phyloP scores from a whole-genome alignment of 2,888 invertebrate species.

The Drosophila colorata region DNA sequence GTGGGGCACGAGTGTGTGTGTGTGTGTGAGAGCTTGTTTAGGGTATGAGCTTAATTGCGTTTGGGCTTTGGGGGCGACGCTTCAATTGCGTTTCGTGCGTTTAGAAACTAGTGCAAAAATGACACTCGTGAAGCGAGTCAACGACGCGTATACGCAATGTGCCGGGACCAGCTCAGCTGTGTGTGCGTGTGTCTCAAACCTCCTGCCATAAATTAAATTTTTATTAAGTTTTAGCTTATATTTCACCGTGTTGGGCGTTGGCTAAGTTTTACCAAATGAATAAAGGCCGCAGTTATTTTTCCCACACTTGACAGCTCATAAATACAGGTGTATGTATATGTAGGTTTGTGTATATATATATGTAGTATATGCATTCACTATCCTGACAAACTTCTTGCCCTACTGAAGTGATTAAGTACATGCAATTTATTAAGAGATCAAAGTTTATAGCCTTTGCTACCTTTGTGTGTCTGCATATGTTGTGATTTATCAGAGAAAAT shows the following conservation, averaged over 20 bases:
- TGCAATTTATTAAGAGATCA: slow-evolving; percentile 73
- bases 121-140: not conserved
- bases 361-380: not conserved
- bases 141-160: slow-evolving; percentile 49
- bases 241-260: slow-evolving; percentile 28
- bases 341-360: not conserved
- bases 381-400: slow-evolving; percentile 29
- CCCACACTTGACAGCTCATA: slow-evolving; percentile 23
- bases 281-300: slow-evolving; percentile 43
- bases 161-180: not conserved
- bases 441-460: slow-evolving; percentile 56
- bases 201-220: slow-evolving; percentile 51
- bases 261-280: slow-evolving; percentile 46
- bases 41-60: slow-evolving; percentile 65
- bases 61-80: slow-evolving; percentile 50
- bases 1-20: not conserved
- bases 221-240: slow-evolving; percentile 49
- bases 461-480: slow-evolving; percentile 9
- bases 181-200: slow-evolving; percentile 2
- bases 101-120: slow-evolving; percentile 12
- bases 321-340: slow-evolving; percentile 5
- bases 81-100: slow-evolving; percentile 19
- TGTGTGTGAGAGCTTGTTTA: slow-evolving; percentile 7
- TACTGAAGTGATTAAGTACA: slow-evolving; percentile 64
- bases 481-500: slow-evolving; percentile 43